A percentile compares a stretch with the other conserved stretches of the same genome.
Evolutionary conservation across 2,797 vertebrate genomes (phyloP).

Genomic region (Calcarius lapponicus): DNA sequence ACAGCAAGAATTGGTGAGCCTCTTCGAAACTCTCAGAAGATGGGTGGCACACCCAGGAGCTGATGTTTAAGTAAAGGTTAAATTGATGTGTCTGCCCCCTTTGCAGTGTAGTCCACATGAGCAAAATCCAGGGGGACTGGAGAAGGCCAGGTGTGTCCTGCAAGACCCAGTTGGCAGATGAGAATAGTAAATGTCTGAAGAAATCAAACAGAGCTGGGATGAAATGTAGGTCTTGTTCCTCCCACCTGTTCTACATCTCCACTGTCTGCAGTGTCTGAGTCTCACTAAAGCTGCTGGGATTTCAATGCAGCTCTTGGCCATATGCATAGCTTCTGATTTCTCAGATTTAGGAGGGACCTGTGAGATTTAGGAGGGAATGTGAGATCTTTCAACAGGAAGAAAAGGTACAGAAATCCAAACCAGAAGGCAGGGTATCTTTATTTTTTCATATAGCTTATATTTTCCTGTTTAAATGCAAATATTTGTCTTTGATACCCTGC

Average conservation of each 20-base stretch:
- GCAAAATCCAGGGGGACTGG: not conserved
- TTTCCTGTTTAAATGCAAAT: slow-evolving; percentile 19
- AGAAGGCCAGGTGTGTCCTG: not conserved
- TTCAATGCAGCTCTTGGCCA: not conserved
- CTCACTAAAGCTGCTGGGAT: not conserved
- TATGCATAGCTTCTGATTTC: not conserved
- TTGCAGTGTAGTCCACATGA: not conserved
- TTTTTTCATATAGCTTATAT: not conserved
- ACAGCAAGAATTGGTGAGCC: not conserved
- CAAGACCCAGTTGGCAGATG: not conserved
- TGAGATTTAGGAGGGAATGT: not conserved
- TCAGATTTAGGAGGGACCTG: not conserved
- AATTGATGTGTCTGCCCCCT: not conserved
- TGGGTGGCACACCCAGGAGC: not conserved
- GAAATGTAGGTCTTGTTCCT: not conserved
- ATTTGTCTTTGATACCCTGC: not conserved
- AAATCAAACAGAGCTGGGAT: not conserved
- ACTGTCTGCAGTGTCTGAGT: not conserved
- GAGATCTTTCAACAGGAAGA: not conserved
- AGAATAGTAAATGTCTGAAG: not conserved
- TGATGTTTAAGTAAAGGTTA: not conserved
- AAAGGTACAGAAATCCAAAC: not conserved
- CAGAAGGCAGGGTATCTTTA: not conserved
- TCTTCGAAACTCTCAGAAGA: not conserved
- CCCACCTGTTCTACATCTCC: not conserved